Percentiles rank a stretch among this genome's conserved stretches.
These are phyloP conservation scores for Gymnothorax javanicus DNA, from an alignment of 2,797 vertebrate species.

Conservation along the genomic window DNA sequence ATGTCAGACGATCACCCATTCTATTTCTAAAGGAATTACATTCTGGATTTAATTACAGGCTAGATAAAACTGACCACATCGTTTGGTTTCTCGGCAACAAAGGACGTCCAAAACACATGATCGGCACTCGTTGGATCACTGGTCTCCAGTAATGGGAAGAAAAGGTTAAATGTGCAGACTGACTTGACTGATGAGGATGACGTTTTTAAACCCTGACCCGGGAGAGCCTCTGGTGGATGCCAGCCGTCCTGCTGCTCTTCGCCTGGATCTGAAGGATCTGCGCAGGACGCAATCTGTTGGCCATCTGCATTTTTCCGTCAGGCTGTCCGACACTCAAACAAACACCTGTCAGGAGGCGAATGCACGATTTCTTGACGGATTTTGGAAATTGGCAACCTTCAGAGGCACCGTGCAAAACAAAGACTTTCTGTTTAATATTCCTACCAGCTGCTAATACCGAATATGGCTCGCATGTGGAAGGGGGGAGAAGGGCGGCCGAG, in stretches of 20 bases:
- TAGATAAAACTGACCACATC: constrained; percentile 30
- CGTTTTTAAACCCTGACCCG: constrained; percentile 35
- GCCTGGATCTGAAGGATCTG: constrained; percentile 59
- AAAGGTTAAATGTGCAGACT: constrained; percentile 42
- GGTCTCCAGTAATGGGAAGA: constrained; percentile 52
- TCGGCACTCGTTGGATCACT: constrained; percentile 38
- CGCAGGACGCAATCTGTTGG: constrained; percentile 74
- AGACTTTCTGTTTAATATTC: background rate
- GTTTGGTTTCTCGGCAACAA: constrained; percentile 39
- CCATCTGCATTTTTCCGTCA: constrained; percentile 71
- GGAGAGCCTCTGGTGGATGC: constrained; percentile 54
- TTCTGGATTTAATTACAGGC: constrained; percentile 36
- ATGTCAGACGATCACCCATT: background rate
- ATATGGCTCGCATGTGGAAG: background rate
- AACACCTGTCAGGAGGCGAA: constrained; percentile 69
- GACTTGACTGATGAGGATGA: constrained; percentile 36
- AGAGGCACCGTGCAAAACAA: background rate
- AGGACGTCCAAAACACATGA: constrained; percentile 28
- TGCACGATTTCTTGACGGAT: constrained; percentile 26
- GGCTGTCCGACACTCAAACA: constrained; percentile 75
- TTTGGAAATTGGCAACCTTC: constrained; percentile 5
- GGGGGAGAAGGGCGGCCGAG: background rate
- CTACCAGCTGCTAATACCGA: constrained; percentile 12
- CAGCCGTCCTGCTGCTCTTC: constrained; percentile 46
- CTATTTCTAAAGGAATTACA: background rate